Evolutionary conservation across 2,797 vertebrate species (phyloP), one percentile per base, ranked within the genome.

Genomic region (Pterois miles): DNA sequence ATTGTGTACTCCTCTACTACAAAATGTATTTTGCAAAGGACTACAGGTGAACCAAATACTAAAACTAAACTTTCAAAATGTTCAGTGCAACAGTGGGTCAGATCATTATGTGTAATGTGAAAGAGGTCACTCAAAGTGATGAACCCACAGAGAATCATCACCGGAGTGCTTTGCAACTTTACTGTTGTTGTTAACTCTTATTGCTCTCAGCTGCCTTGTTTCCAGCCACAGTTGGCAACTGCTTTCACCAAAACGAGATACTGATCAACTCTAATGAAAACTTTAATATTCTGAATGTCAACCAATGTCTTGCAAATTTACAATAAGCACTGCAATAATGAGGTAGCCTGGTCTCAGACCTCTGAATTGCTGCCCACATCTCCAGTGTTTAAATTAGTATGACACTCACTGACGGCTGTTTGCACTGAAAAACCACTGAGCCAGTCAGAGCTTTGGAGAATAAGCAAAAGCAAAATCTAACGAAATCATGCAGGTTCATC

Each of bases 1-100:
- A 79, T 78, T 33, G 36, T 73, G 7, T 36, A 29, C 33, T 14
- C 8, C 5, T 65, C 25, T 52, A 52, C 56, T 50, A 29, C 29
- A 74, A 22, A 56, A 83, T 65, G 9, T 33, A 29, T 53, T 75
- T 75, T 43, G 22, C 60, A 67, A 33, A 74, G 29, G 69, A 36
- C 29, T 2, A 12, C 16, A 63, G 52, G 46, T 60, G 8, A 54
- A 56, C 10, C 34, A 53, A 38, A 27, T 16, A 31, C 11, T 46
- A 22, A 2, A n/a, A n/a, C n/a, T n/a, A n/a, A n/a, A n/a, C n/a
- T n/a, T n/a, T n/a, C n/a, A n/a, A n/a, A n/a, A 23, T 1, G 9
- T 13, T 10, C n/a, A 9, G 20, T n/a, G 48, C 33, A 46, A n/a
- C 27, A 1, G 1, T 54, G 12, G 16, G 1, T 53, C 5, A 66